phyloP scores from a whole-genome alignment of 1,140 invertebrate genomes.

The Belonocnema kinseyi region DNA sequence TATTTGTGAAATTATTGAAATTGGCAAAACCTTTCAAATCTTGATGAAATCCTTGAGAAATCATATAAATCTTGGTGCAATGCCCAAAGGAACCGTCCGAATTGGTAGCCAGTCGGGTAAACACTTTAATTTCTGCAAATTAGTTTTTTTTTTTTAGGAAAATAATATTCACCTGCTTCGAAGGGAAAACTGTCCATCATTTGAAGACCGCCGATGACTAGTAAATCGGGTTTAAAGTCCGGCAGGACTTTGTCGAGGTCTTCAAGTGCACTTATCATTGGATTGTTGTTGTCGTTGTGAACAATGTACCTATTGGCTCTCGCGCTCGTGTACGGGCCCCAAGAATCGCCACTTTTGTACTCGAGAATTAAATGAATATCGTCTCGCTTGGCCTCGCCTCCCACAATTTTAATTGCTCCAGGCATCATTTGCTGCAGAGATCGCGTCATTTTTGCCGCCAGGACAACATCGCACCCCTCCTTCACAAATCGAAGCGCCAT shows the following conservation, averaged over 20 bases:
- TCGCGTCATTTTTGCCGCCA: slow-evolving; percentile 83
- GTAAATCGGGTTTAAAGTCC: slow-evolving; percentile 82
- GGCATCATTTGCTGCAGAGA: slow-evolving; percentile 75
- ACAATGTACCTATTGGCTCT: slow-evolving; percentile 91
- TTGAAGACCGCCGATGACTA: slow-evolving; percentile 90
- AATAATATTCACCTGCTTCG: slow-evolving; percentile 72
- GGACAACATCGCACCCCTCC: slow-evolving; percentile 86
- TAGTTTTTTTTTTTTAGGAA: background rate
- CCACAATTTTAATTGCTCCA: slow-evolving; percentile 78
- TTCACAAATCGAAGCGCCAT: slow-evolving; percentile 87
- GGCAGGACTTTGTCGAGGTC: slow-evolving; percentile 81
- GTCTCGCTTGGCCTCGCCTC: slow-evolving; percentile 81
- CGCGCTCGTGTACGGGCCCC: slow-evolving; percentile 85
- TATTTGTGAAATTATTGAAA: no score
- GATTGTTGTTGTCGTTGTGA: slow-evolving; percentile 90
- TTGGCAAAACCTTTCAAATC: no score
- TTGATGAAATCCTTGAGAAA: no score
- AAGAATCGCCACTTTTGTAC: slow-evolving; percentile 84
- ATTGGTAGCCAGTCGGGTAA: no score
- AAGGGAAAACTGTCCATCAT: slow-evolving; percentile 95
- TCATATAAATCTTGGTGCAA: no score
- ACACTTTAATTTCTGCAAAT: background rate
- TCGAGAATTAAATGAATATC: slow-evolving; percentile 91
- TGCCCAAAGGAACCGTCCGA: no score
- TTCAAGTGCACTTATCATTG: slow-evolving; percentile 84